Base-by-base conservation (phyloP, 2,113 vertebrate species). In the Malurus alboscapulatus region DNA sequence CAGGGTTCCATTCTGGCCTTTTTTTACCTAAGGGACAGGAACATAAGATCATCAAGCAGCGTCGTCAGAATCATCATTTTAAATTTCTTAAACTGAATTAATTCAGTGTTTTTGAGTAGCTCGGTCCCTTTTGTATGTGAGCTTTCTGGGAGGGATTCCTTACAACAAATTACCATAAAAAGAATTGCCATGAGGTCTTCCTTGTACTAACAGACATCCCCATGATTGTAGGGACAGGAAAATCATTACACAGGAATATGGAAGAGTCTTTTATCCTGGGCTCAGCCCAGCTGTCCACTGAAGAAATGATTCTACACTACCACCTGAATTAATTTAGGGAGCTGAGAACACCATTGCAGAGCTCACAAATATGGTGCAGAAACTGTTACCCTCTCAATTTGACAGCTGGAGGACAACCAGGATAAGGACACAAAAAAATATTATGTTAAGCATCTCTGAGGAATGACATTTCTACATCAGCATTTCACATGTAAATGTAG, bases 61-160 rank as follows among this genome's bases (percentile, higher is more conserved):
- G 2, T 21, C 42, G n/a, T 34, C 53, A 65, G 59, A 61, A 20
- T 54, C 11, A 25, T 1, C 8, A 26, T 7, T 13, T 59, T n/a
- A 72, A 34, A 66, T 61, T 68, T 89, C 34, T 48, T 76, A 22
- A 53, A 36, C 2, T 4, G 27, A 65, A 45, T 0, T 0, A 34
- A 5, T 61, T 72, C 11, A 30, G 1, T 9, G 6, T 5, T 12
- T 78, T 22, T 62, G 7, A 34, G 26, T 34, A 68, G 3, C 47
- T 77, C 17, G 63, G 5, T 38, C 9, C 2, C 7, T 75, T 65
- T 7, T 17, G 9, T 21, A 26, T 2, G 8, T 0, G 1, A 59
- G 29, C 1, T 32, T 44, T 29, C 11, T 16, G 32, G 26, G 29
- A 79, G 7, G 11, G 1, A 20, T 62, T 62, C 11, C 19, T 77